A percentile compares a stretch with the other conserved stretches of the same genome.
Evolutionary conservation across 1,140 invertebrate genomes (phyloP).

Genomic region (Megathymus violae): DNA sequence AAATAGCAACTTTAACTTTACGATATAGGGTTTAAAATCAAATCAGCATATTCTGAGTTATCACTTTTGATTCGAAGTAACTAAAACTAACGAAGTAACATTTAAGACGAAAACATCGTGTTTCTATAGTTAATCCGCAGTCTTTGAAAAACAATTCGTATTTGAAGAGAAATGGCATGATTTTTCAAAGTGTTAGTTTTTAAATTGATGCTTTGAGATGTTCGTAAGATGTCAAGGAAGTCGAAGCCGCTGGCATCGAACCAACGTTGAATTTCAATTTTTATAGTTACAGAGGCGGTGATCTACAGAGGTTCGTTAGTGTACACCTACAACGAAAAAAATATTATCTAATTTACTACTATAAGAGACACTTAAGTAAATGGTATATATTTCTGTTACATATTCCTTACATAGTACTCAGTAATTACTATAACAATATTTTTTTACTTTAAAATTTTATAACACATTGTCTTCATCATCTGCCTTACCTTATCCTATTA

Average conservation of each 20-base stretch:
- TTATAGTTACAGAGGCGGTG: conserved; percentile 8
- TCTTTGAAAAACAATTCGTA: conserved; percentile 3
- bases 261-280: conserved; percentile 9
- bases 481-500: too few species aligned
- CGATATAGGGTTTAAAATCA: not conserved
- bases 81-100: not conserved
- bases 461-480: too few species aligned
- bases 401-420: too few species aligned
- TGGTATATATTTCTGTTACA: too few species aligned
- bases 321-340: too few species aligned
- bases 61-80: conserved; percentile 9
- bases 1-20: conserved; percentile 7
- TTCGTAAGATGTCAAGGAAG: conserved; percentile 7
- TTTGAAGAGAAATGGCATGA: not conserved
- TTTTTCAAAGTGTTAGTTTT: not conserved
- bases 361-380: too few species aligned
- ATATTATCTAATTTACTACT: too few species aligned
- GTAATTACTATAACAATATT: too few species aligned
- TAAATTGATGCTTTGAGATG: not conserved
- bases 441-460: too few species aligned
- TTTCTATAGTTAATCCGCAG: not conserved
- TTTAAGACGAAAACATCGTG: conserved; percentile 3
- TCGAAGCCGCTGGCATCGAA: conserved; percentile 7
- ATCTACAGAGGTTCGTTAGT: not conserved
- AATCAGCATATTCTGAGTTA: not conserved